A percentile compares a stretch with the other conserved stretches of the same genome.
These are phyloP conservation scores for Falco berigora DNA, from an alignment of 2,797 vertebrate species.

Conservation along the genomic window DNA sequence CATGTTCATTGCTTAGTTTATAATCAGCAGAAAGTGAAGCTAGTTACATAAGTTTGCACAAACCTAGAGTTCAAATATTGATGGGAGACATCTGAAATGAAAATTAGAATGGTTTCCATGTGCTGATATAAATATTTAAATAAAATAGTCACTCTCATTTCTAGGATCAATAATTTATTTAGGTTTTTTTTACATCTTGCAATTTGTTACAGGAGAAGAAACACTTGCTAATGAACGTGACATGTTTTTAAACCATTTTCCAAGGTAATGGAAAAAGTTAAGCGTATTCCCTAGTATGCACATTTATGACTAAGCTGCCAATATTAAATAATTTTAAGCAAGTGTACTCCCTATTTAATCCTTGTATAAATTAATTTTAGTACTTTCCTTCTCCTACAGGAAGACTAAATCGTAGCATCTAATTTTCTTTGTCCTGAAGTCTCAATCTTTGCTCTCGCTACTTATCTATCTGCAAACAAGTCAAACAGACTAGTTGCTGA, in stretches of 20 bases:
- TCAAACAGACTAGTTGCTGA: neutral
- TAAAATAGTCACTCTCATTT: neutral
- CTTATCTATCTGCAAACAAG: neutral
- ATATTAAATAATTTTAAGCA: conserved; percentile 16
- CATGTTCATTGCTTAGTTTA: neutral
- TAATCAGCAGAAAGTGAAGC: neutral
- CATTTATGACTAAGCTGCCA: conserved; percentile 8
- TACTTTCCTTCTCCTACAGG: conserved; percentile 44
- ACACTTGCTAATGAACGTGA: conserved; percentile 34
- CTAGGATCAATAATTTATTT: conserved; percentile 52
- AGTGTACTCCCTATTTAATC: conserved; percentile 25
- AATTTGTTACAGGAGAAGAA: conserved; percentile 54
- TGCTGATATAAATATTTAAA: neutral
- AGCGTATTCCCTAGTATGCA: conserved; percentile 20
- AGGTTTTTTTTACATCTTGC: neutral
- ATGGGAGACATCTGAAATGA: neutral
- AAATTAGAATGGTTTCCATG: neutral
- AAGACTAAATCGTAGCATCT: conserved; percentile 45
- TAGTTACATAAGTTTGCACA: neutral
- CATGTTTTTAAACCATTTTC: neutral
- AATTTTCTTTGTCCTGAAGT: conserved; percentile 2
- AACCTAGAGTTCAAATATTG: neutral
- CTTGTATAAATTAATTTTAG: conserved; percentile 5
- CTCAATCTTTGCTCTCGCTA: neutral
- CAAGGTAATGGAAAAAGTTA: conserved; percentile 20